Evolutionary conservation across 2,113 vertebrate genomes (phyloP).

Genomic region (Opisthocomus hoazin): DNA sequence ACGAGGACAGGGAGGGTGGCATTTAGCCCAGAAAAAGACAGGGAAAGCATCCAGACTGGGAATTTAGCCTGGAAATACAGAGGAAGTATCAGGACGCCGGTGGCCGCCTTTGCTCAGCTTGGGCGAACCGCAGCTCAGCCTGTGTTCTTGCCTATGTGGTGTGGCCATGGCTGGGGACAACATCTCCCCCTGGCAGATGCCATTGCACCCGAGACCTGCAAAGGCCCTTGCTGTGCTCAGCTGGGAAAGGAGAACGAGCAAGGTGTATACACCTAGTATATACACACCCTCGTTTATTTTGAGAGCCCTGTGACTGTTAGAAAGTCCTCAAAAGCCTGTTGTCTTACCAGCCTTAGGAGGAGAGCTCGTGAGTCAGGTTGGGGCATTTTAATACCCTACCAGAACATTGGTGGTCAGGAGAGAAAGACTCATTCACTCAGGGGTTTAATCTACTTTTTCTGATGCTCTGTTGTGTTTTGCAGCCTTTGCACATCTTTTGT

Average conservation of each 20-base stretch:
- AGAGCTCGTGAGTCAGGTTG: neutral
- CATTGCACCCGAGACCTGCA: neutral
- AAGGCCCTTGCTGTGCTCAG: neutral
- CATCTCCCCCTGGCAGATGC: fast-evolving
- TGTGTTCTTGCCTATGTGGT: neutral
- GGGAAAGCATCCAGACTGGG: neutral
- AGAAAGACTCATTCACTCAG: neutral
- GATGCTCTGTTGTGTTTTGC: slow-evolving; percentile 16
- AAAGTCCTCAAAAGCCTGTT: neutral
- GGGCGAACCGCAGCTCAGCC: neutral
- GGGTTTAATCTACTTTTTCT: neutral
- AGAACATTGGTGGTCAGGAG: neutral
- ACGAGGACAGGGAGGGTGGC: neutral
- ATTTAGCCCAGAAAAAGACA: neutral
- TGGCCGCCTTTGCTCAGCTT: neutral
- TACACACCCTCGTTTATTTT: neutral
- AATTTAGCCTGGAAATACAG: neutral
- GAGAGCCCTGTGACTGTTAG: neutral
- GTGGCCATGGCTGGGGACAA: neutral
- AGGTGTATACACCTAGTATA: neutral
- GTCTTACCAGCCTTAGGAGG: neutral
- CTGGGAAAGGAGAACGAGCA: neutral
- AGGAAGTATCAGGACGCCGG: neutral
- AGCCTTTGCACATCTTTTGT: slow-evolving; percentile 14
- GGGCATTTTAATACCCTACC: neutral